Evolutionary conservation across 2,888 invertebrate species (phyloP).

Genomic region (Trissoscelio sp.): DNA sequence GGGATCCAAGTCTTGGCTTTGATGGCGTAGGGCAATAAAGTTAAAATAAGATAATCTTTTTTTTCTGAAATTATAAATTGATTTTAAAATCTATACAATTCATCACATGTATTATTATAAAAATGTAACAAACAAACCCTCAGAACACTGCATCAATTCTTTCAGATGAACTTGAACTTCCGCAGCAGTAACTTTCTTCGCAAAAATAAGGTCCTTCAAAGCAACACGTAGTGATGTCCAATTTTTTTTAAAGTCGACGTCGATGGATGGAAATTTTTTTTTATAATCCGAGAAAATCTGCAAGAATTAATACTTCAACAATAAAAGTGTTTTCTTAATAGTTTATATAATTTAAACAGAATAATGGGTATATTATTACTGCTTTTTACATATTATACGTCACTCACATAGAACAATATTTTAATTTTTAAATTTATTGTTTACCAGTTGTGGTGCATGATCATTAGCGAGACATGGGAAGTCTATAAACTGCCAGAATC

Average conservation of each 20-base stretch:
- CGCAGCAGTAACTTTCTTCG: background rate
- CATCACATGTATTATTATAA: background rate
- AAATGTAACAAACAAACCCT: background rate
- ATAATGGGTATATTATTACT: background rate
- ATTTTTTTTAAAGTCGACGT: background rate
- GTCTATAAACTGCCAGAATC: slow-evolving; percentile 13
- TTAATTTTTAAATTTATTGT: background rate
- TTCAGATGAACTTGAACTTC: background rate
- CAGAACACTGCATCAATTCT: background rate
- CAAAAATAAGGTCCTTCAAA: slow-evolving; percentile 2
- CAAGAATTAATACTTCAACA: background rate
- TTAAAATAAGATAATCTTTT: background rate
- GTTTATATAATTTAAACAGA: background rate
- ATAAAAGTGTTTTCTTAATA: background rate
- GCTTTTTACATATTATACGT: background rate
- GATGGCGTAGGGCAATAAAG: background rate
- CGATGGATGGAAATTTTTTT: background rate
- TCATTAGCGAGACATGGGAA: slow-evolving; percentile 13
- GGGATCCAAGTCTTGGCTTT: background rate
- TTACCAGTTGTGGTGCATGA: slow-evolving; percentile 9
- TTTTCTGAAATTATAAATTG: background rate
- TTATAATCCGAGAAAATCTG: slow-evolving; percentile 1
- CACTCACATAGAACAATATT: too few species aligned
- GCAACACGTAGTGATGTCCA: background rate
- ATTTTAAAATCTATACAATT: background rate